phyloP scores from a whole-genome alignment of 37 sponge, comb jelly and placozoan species.

The Ephydatia muelleri region DNA sequence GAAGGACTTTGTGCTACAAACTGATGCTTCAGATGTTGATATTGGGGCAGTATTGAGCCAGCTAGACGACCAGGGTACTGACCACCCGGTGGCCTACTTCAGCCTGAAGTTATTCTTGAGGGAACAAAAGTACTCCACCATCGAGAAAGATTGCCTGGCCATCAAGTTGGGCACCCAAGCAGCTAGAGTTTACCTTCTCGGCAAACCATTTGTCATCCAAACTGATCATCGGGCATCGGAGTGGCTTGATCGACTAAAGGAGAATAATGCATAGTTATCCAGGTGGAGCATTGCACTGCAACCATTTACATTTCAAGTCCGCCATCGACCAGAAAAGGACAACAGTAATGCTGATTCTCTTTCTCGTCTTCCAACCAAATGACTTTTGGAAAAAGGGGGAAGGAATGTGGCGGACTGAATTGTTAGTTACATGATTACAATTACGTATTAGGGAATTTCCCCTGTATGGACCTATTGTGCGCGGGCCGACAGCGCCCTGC shows the following conservation, averaged over 20 bases:
- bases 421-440: too few relatives aligned
- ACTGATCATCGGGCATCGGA: conserved; percentile 32
- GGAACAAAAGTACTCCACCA: conserved; percentile 33
- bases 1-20: conserved; percentile 36
- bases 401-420: conserved; percentile 51
- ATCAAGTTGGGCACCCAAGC: conserved; percentile 31
- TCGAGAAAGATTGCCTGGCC: conserved; percentile 45
- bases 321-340: conserved; percentile 10
- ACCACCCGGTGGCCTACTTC: conserved; percentile 35
- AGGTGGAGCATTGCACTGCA: conserved; percentile 48
- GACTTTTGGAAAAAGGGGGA: conserved; percentile 42
- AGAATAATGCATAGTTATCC: conserved; percentile 18
- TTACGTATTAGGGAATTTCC: too few relatives aligned
- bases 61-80: conserved; percentile 5
- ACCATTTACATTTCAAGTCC: conserved; percentile 13
- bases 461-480: too few relatives aligned
- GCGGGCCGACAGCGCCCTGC: too few relatives aligned
- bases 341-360: too few relatives aligned
- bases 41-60: conserved; percentile 54
- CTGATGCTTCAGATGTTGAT: conserved; percentile 51
- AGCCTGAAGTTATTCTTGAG: conserved; percentile 26
- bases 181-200: conserved; percentile 30
- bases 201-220: conserved; percentile 19
- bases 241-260: conserved; percentile 38
- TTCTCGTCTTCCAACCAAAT: too few relatives aligned